Evolutionary conservation across 2,113 vertebrate genomes (phyloP).

Genomic region (Chrysochloris asiatica): DNA sequence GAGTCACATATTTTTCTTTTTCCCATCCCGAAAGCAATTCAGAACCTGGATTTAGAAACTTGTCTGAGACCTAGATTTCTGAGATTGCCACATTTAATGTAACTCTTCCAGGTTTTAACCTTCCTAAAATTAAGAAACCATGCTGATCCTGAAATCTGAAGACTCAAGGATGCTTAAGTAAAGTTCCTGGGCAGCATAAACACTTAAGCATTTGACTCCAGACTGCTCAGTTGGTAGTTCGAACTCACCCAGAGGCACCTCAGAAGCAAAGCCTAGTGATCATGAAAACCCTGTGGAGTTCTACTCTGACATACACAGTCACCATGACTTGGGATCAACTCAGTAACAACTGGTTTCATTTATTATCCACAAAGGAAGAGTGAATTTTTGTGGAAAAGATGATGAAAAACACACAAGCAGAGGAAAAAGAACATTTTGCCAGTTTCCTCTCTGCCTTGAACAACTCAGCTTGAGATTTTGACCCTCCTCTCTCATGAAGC

Average conservation of each 20-base stretch:
- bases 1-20: background rate
- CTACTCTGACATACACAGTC: background rate
- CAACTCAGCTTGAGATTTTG: background rate
- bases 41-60: constrained; percentile 18
- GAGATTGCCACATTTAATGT: background rate
- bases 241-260: background rate
- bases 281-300: background rate
- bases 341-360: background rate
- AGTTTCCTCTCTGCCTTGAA: background rate
- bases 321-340: background rate
- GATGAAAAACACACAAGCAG: background rate
- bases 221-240: background rate
- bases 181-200: background rate
- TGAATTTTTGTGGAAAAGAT: background rate
- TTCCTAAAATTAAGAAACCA: background rate
- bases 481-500: background rate
- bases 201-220: background rate
- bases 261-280: background rate
- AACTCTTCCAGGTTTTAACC: constrained; percentile 21
- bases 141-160: constrained; percentile 4
- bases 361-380: background rate
- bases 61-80: background rate
- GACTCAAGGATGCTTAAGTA: background rate
- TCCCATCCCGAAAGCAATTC: background rate
- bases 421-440: background rate